Conservation (phyloP, 2,797 vertebrate species). For the Darevskia nairensis region DNA sequence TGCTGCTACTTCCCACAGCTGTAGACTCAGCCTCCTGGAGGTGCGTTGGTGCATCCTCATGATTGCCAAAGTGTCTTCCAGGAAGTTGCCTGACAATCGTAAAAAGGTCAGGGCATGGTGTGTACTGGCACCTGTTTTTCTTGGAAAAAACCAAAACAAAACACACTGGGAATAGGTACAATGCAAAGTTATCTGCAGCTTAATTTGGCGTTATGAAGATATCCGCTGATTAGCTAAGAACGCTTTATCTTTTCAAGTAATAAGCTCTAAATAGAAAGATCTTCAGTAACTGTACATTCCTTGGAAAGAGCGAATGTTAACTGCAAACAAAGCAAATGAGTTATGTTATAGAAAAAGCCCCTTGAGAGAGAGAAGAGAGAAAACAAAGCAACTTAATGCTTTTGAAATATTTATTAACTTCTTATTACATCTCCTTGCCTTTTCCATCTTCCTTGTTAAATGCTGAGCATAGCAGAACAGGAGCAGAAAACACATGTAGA, state of each 20-base stretch:
- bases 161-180: neutral
- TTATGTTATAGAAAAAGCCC: constrained; percentile 14
- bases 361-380: neutral
- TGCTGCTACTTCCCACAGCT: too few relatives aligned
- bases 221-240: neutral
- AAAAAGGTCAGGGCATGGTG: too few relatives aligned
- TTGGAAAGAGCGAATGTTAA: neutral
- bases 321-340: constrained; percentile 11
- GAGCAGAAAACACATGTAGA: neutral
- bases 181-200: neutral
- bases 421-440: constrained; percentile 24
- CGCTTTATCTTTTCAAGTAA: neutral
- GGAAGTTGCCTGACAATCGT: too few relatives aligned
- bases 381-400: constrained; percentile 21
- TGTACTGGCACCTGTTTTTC: too few relatives aligned
- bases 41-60: too few relatives aligned
- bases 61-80: too few relatives aligned
- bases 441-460: neutral
- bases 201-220: neutral
- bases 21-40: too few relatives aligned
- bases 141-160: too few relatives aligned
- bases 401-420: constrained; percentile 44
- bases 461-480: neutral
- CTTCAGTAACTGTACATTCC: constrained; percentile 7
- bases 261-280: constrained; percentile 1